Evolutionary conservation across 2,888 invertebrate species (phyloP).

Genomic region (Cantharis rufa): DNA sequence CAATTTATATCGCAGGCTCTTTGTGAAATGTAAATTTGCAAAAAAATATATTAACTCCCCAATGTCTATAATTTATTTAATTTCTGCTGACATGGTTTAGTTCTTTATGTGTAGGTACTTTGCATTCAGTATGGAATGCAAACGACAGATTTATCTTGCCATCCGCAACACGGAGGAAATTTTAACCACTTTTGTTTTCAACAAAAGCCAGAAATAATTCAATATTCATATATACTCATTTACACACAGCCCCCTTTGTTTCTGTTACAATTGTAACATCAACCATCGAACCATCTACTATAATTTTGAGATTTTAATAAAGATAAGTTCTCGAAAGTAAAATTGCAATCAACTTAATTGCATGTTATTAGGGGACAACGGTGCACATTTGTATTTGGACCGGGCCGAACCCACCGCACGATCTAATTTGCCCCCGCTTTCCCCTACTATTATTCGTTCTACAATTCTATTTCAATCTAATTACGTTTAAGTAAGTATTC

Average conservation of each 20-base stretch:
- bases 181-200: constrained; percentile 1
- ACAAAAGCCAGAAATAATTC: background rate
- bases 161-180: background rate
- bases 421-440: background rate
- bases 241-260: background rate
- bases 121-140: background rate
- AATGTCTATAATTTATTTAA: constrained; percentile 3
- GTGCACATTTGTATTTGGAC: background rate
- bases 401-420: background rate
- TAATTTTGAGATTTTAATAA: background rate
- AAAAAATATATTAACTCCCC: constrained; percentile 2
- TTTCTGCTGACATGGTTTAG: background rate
- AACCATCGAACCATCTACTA: background rate
- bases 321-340: background rate
- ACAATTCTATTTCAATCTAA: background rate
- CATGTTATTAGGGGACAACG: background rate
- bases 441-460: background rate
- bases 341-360: background rate
- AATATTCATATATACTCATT: constrained; percentile 3
- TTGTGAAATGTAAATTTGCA: background rate
- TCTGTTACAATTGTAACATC: background rate
- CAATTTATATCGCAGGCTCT: background rate
- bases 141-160: constrained; percentile 3
- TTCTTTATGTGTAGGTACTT: constrained; percentile 1
- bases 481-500: background rate